Base-by-base conservation (phyloP, 2,113 vertebrate genomes). In the Pseudolaguvia tuberculata region DNA sequence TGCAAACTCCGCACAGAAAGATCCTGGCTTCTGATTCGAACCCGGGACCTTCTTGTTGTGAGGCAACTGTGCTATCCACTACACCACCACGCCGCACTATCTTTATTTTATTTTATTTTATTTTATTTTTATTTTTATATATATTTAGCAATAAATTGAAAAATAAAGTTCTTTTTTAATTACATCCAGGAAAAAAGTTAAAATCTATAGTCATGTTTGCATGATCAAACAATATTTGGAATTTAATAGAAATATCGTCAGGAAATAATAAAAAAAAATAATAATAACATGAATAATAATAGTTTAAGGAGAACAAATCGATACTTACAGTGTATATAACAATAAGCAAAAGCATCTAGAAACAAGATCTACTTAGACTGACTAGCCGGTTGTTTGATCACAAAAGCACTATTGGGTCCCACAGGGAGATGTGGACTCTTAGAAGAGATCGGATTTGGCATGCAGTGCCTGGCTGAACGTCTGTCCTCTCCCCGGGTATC, bases 401-500 rank as follows among this genome's bases (percentile, higher is more conserved):
- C 47, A 52, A 42, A 68, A 70, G 61, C 59, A 71, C 50, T 48
- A 39, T 52, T 63, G 57, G 74, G 63, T 69, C 35, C 59, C 63
- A 39, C 52, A 35, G 18, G 58, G 56, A 67, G 73, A 21, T 50
- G 50, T 68, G 73, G 63, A 68, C 68, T 8, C 55, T 72, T 48
- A n/a, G 29, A 58, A 14, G 74, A 68, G 55, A 70, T 75, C 69
- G 6, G 63, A 48, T 57, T 66, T 82, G 79, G 78, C 72, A 58
- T 11, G 4, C 35, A 51, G n/a, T 1, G 39, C 53, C 62, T 59
- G 50, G 23, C 47, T 78, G 58, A 87, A 80, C 87, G 88, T 84
- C 87, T 89, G 88, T 81, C 84, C 70, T 83, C 85, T 82, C 84
- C 81, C 18, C 53, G 11, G 57, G 83, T 83, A 72, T 23, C 83